phyloP scores from a whole-genome alignment of 1,140 invertebrate species.

The Ganaspis sp. region DNA sequence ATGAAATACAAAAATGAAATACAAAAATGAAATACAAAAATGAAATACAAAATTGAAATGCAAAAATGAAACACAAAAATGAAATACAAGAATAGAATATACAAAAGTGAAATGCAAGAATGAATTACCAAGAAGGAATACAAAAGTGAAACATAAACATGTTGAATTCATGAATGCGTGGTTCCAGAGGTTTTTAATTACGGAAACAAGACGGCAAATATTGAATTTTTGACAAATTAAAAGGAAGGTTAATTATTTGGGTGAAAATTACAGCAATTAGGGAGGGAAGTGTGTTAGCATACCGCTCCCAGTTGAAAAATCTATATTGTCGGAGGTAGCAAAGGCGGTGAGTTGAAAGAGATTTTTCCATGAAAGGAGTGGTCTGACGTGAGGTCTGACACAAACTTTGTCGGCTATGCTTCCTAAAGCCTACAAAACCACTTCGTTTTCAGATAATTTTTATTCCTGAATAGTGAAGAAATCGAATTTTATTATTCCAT shows the following conservation, averaged over 20 bases:
- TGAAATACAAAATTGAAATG: no score
- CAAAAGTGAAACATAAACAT: no score
- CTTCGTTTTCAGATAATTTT: background rate
- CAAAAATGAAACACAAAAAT: no score
- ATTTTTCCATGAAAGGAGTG: slow-evolving; percentile 72
- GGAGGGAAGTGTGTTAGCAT: background rate
- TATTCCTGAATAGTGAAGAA: no score
- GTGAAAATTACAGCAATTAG: slow-evolving; percentile 4
- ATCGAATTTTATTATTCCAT: slow-evolving; percentile 12
- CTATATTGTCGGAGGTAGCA: slow-evolving; percentile 27
- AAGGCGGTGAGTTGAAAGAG: slow-evolving; percentile 71
- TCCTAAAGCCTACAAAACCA: background rate
- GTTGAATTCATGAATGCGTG: no score
- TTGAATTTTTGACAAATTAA: slow-evolving; percentile 12
- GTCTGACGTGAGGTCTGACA: slow-evolving; percentile 62
- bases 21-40: no score
- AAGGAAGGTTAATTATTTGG: background rate
- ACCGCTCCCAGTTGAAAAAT: slow-evolving; percentile 10
- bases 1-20: no score
- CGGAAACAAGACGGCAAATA: background rate
- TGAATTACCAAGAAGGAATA: no score
- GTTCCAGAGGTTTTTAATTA: no score
- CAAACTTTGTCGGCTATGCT: slow-evolving; percentile 67
- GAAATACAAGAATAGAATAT: no score
- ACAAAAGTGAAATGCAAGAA: no score